Evolutionary conservation across 2,888 invertebrate genomes (phyloP), one percentile per base, ranked within the genome.

Genomic region (Polyommatus iphigenia): DNA sequence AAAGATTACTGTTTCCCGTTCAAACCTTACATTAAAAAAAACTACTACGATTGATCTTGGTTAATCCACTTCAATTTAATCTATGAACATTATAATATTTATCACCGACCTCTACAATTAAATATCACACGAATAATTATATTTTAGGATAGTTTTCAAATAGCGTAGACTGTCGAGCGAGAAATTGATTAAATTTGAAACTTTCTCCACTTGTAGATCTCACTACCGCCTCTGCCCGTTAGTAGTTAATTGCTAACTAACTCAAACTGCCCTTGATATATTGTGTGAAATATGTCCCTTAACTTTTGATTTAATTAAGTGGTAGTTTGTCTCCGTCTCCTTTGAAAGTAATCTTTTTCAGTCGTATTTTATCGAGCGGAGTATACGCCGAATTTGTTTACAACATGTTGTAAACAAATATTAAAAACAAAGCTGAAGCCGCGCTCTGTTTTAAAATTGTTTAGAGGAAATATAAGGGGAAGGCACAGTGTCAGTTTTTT

Each of bases 161-260:
- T 73, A 79, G n/a, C 75, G 71, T 73, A 77, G 82, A 82, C 85
- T 81, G 83, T 81, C 82, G 83, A 85, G 85, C 86, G 84, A 83
- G 83, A 88, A 89, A 89, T 89, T 89, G 87, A 89, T 89, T 88
- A 86, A 88, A 88, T 89, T 88, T 87, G 87, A 88, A 88, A 89
- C 87, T 89, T 88, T 84, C 80, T 80, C 83, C 78, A 80, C 81
- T 81, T 81, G 79, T 79, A 80, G 78, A 79, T 82, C 79, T 80
- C 80, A 79, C 78, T 80, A 24, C 57, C 72, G 46, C 10, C 10
- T 77, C 79, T 80, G 78, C 62, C 78, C 46, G 78, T 75, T 57
- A 71, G 73, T 81, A 85, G 86, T 84, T 86, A 87, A 87, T 87
- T 87, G 85, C 84, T 82, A 83, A 85, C 85, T 85, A 80, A 79